phyloP scores from a whole-genome alignment of 2,888 invertebrate genomes.

The Ectemnius lituratus region DNA sequence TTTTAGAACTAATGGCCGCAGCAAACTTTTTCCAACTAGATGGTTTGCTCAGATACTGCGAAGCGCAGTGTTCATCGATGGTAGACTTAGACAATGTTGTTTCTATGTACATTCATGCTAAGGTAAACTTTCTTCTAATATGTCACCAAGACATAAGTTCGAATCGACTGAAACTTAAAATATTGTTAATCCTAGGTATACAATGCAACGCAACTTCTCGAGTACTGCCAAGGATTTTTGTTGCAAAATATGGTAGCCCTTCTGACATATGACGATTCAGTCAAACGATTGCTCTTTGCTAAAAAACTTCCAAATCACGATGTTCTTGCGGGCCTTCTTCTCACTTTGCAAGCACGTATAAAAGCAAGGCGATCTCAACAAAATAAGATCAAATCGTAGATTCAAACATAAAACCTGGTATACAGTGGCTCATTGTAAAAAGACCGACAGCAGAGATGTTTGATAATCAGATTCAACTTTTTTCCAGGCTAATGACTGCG shows the following conservation, averaged over 20 bases:
- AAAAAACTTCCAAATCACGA: constrained; percentile 94
- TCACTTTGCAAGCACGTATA: constrained; percentile 89
- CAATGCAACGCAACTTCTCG: constrained; percentile 90
- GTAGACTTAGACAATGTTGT: constrained; percentile 93
- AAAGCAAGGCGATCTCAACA: constrained; percentile 80
- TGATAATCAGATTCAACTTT: no score
- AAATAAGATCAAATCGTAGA: constrained; percentile 58
- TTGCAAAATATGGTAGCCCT: constrained; percentile 97
- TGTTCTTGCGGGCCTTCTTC: constrained; percentile 89
- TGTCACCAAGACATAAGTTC: neutral
- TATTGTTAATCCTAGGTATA: constrained; percentile 83
- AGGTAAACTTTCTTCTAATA: constrained; percentile 80
- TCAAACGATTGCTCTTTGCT: constrained; percentile 91
- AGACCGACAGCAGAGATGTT: no score
- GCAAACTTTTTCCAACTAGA: constrained; percentile 95
- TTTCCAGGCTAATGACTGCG: neutral
- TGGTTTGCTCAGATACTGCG: constrained; percentile 90
- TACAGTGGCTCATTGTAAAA: no score
- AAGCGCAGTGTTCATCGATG: constrained; percentile 90
- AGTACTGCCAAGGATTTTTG: constrained; percentile 94
- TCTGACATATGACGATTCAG: constrained; percentile 93
- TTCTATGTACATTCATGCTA: constrained; percentile 95
- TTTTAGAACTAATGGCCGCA: constrained; percentile 93
- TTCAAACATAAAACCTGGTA: neutral
- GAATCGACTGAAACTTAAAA: neutral